These are phyloP conservation scores for Alectoris magna DNA, from an alignment of 2,797 vertebrate species.

Conservation along the genomic window DNA sequence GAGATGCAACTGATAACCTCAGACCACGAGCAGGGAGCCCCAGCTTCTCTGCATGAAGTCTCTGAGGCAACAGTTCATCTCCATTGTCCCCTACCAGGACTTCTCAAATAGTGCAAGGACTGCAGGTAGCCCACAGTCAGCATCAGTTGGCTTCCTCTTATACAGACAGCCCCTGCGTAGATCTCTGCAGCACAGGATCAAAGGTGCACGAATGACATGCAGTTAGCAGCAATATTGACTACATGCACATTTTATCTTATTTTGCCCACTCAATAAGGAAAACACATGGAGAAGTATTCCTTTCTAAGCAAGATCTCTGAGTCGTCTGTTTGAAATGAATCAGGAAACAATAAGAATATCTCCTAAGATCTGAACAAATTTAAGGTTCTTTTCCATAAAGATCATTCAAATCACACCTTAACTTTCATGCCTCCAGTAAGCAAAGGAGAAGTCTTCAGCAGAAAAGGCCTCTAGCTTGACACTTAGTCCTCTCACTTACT, in stretches of 20 bases:
- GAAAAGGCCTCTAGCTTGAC: neutral
- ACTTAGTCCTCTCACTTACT: neutral
- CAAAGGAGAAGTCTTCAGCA: neutral
- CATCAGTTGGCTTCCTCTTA: neutral
- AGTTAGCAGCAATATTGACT: neutral
- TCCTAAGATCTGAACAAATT: neutral
- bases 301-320: neutral
- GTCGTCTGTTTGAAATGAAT: neutral
- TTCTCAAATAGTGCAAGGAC: neutral
- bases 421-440: neutral
- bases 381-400: neutral
- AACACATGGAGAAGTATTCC: neutral
- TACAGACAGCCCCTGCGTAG: neutral
- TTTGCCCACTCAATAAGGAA: neutral
- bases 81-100: neutral
- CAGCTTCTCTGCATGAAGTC: neutral
- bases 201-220: neutral
- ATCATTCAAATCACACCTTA: neutral
- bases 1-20: neutral
- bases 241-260: neutral
- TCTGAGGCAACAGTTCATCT: neutral
- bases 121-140: neutral
- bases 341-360: neutral
- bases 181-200: neutral
- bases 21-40: neutral